Evolutionary conservation across 2,888 invertebrate genomes (phyloP).

Genomic region (Erebia epiphron): DNA sequence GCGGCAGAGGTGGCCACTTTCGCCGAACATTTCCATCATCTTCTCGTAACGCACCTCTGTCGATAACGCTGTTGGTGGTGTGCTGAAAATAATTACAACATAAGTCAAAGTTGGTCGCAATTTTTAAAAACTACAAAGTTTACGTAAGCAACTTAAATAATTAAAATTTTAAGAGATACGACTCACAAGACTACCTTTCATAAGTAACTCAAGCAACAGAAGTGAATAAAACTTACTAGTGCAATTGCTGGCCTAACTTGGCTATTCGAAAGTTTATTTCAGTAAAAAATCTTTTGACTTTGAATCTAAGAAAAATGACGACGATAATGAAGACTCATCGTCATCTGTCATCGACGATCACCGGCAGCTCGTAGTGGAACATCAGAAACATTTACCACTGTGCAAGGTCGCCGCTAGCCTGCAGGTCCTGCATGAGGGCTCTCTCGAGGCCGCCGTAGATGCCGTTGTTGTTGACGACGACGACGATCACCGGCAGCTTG

Average conservation of each 20-base stretch:
- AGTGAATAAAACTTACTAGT: too few species aligned
- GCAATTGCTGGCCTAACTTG: too few species aligned
- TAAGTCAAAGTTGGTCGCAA: background rate
- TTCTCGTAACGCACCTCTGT: conserved; percentile 93
- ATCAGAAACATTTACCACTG: conserved; percentile 2
- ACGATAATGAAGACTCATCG: too few species aligned
- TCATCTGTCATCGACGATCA: conserved; percentile 84
- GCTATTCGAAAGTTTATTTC: too few species aligned
- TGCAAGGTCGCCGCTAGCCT: conserved; percentile 87
- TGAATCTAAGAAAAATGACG: too few species aligned
- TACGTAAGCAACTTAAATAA: too few species aligned
- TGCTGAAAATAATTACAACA: conserved; percentile 75
- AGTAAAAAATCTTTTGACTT: too few species aligned
- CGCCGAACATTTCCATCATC: conserved; percentile 94
- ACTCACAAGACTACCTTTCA: too few species aligned
- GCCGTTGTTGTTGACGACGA: conserved; percentile 97
- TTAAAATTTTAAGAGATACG: too few species aligned
- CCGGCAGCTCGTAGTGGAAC: conserved; percentile 73
- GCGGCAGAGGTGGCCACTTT: conserved; percentile 90
- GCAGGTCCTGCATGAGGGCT: conserved; percentile 88
- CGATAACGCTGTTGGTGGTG: conserved; percentile 92
- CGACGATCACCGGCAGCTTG: conserved; percentile 93
- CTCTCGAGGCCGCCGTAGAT: conserved; percentile 94
- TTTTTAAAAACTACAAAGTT: too few species aligned
- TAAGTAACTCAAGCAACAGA: too few species aligned